Evolutionary conservation across 53 echinoderm and acorn worm species (phyloP).

Genomic region (Crossaster papposus): DNA sequence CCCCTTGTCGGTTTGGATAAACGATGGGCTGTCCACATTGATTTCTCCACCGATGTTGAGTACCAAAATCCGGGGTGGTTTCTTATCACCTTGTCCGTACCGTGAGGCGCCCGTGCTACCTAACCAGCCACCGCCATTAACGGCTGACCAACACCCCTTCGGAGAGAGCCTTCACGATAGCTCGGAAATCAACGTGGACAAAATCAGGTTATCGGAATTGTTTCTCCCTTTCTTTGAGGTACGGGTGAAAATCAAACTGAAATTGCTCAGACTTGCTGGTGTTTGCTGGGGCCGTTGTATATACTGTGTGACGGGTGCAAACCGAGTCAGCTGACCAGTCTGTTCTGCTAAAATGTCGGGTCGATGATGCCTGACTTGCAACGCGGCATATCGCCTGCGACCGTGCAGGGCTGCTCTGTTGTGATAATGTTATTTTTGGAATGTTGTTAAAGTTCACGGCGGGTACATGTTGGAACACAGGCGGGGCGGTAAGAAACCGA

Average conservation of each 20-base stretch:
- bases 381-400: constrained; percentile 7
- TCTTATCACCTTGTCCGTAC: constrained; percentile 36
- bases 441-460: constrained; percentile 19
- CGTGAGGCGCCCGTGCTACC: constrained; percentile 3
- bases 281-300: neutral
- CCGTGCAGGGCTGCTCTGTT: neutral
- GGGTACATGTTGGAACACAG: neutral
- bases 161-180: neutral
- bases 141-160: neutral
- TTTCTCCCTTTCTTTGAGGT: neutral
- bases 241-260: neutral
- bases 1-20: neutral
- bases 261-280: neutral
- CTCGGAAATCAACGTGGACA: constrained; percentile 36
- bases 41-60: constrained; percentile 54
- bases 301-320: neutral
- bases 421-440: constrained; percentile 25
- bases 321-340: neutral
- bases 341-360: neutral
- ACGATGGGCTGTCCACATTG: constrained; percentile 22
- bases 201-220: neutral
- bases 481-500: constrained; percentile 2
- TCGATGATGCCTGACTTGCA: neutral
- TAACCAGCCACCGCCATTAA: neutral
- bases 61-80: constrained; percentile 38